Percentiles rank a stretch among this genome's conserved stretches.
Conservation (phyloP, 2,113 vertebrate genomes). For the Dipodomys merriami region DNA sequence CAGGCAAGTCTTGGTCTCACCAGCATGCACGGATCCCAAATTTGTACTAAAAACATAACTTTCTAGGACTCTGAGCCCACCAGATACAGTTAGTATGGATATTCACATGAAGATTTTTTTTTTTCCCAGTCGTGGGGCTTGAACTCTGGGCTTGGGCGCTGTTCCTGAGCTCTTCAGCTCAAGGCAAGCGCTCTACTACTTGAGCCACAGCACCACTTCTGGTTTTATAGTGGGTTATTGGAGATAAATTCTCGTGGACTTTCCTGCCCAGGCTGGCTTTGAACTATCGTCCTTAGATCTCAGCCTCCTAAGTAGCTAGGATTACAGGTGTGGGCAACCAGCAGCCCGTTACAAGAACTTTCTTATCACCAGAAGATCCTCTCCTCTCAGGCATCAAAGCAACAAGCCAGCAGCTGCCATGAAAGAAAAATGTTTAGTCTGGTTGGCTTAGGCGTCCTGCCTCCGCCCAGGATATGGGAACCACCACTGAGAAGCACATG, state of each 20-base stretch:
- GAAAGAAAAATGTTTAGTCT: constrained; percentile 71
- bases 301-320: no score
- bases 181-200: no score
- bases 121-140: no score
- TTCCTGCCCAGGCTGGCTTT: no score
- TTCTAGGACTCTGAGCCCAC: neutral
- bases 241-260: no score
- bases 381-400: constrained; percentile 9
- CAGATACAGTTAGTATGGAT: constrained; percentile 61
- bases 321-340: no score
- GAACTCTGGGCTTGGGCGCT: no score
- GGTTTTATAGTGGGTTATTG: no score
- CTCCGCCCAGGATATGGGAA: constrained; percentile 55
- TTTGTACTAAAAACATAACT: neutral
- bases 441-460: constrained; percentile 40
- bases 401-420: constrained; percentile 58
- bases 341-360: no score
- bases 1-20: neutral
- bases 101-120: neutral
- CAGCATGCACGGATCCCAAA: neutral
- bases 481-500: neutral
- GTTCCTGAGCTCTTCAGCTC: no score
- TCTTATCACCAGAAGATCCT: neutral
- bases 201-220: no score
- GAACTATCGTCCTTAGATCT: no score